phyloP scores from a whole-genome alignment of 2,797 vertebrate genomes.

The Thaleichthys pacificus region DNA sequence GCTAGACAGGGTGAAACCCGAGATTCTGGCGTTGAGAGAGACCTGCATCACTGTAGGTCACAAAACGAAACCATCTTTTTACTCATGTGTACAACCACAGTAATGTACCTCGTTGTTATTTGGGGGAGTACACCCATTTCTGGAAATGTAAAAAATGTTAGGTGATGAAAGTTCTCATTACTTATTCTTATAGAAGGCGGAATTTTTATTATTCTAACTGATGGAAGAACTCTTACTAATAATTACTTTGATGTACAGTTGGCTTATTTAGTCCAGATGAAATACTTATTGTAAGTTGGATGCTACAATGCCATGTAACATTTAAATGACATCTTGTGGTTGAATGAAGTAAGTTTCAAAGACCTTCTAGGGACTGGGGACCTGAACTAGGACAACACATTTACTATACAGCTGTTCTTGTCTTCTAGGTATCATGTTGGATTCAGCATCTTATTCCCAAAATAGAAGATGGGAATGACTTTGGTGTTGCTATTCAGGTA shows the following conservation, averaged over 20 bases:
- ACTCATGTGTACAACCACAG: background rate
- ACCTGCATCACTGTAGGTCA: conserved; percentile 79
- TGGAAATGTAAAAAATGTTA: too few relatives aligned
- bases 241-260: too few relatives aligned
- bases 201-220: too few relatives aligned
- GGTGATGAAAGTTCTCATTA: too few relatives aligned
- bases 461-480: conserved; percentile 93
- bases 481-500: conserved; percentile 92
- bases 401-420: background rate
- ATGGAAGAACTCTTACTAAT: too few relatives aligned
- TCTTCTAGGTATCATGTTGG: conserved; percentile 76
- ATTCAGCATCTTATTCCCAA: conserved; percentile 88
- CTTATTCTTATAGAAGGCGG: too few relatives aligned
- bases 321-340: conserved; percentile 1
- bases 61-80: background rate
- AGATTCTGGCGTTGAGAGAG: conserved; percentile 83
- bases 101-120: background rate
- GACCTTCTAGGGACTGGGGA: too few relatives aligned
- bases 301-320: background rate
- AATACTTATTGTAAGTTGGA: too few relatives aligned
- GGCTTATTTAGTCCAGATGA: too few relatives aligned
- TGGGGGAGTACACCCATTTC: too few relatives aligned
- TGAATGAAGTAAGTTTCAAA: background rate
- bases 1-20: conserved; percentile 81
- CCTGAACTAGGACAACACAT: background rate